Evolutionary conservation across 2,113 vertebrate species (phyloP).

Genomic region (Lepus timidus): DNA sequence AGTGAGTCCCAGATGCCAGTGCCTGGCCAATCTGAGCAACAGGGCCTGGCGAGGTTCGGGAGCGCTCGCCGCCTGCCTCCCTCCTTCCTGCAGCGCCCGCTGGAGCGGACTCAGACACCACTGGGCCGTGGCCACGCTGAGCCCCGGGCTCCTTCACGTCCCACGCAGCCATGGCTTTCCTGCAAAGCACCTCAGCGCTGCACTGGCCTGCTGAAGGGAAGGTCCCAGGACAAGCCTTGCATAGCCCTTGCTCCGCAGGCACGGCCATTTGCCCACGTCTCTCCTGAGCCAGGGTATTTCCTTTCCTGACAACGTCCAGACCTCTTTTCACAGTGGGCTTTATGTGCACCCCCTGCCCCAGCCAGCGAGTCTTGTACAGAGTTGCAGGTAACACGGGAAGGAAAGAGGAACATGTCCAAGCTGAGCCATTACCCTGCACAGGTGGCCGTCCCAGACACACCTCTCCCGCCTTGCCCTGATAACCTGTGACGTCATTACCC

Average conservation of each 20-base stretch:
- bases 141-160: not conserved
- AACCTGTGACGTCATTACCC: too few relatives aligned
- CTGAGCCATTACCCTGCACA: not conserved
- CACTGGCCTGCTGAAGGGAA: not conserved
- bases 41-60: not conserved
- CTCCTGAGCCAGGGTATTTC: not conserved
- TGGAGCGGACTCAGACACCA: not conserved
- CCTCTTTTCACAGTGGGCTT: not conserved
- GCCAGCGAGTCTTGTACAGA: not conserved
- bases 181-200: slow-evolving; percentile 9
- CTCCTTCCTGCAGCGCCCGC: not conserved
- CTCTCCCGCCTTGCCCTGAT: too few relatives aligned
- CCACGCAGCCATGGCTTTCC: not conserved
- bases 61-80: not conserved
- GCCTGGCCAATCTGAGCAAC: slow-evolving; percentile 3
- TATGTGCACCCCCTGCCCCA: not conserved
- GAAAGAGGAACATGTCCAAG: not conserved
- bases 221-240: not conserved
- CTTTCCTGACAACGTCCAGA: slow-evolving; percentile 1
- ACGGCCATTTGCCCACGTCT: not conserved
- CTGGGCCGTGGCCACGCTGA: not conserved
- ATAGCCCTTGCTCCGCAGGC: not conserved
- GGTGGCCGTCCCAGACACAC: not conserved
- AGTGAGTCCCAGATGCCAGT: slow-evolving; percentile 8
- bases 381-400: too few relatives aligned